Conservation (phyloP, 2,797 vertebrate species). For the Intellagama lesueurii region DNA sequence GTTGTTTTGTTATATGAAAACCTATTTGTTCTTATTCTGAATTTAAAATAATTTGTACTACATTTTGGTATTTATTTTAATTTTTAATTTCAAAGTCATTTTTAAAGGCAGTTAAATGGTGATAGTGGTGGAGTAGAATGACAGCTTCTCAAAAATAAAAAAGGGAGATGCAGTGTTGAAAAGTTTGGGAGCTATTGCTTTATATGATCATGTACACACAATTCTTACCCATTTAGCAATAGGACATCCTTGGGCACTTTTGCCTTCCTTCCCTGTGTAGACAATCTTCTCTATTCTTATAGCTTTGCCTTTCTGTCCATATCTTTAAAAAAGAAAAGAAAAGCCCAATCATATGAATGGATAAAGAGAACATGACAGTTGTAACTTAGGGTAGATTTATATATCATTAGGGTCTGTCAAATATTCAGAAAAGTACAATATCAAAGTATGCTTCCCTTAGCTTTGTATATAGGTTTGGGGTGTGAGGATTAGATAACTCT, state of each 20-base stretch:
- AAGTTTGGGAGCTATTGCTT: too few species aligned
- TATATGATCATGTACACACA: constrained; percentile 14
- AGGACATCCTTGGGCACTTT: constrained; percentile 97
- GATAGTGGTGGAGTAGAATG: too few species aligned
- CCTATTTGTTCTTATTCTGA: too few species aligned
- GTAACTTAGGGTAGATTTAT: background rate
- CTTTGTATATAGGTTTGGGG: background rate
- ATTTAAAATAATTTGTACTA: too few species aligned
- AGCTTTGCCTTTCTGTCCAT: constrained; percentile 90
- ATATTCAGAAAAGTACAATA: background rate
- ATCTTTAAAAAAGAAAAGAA: constrained; percentile 82
- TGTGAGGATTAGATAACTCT: background rate
- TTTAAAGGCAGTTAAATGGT: too few species aligned
- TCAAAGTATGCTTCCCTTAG: background rate
- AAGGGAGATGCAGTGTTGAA: too few species aligned
- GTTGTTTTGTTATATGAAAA: too few species aligned
- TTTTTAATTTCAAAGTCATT: too few species aligned
- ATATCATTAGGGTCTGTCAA: background rate
- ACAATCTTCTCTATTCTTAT: constrained; percentile 96
- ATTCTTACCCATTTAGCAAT: constrained; percentile 98
- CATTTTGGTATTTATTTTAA: too few species aligned
- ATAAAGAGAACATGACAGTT: background rate
- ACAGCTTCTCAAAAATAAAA: too few species aligned
- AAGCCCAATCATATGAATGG: constrained; percentile 56
- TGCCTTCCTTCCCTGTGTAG: constrained; percentile 99